Percentiles rank a stretch among this genome's conserved stretches.
phyloP scores from a whole-genome alignment of 2,797 vertebrate species.

The Sorex maritimensis region DNA sequence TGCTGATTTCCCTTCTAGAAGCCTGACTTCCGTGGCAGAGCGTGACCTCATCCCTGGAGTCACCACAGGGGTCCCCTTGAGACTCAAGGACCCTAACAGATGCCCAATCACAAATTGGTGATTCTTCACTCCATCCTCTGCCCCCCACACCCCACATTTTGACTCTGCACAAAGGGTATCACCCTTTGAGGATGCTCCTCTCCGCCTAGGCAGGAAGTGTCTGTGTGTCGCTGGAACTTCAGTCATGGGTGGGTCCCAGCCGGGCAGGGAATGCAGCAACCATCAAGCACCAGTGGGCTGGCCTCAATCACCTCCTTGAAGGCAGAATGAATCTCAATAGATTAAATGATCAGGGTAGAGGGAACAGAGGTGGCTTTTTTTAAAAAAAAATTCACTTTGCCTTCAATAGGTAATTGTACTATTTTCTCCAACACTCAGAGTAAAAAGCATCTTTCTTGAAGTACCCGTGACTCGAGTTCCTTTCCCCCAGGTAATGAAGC shows the following conservation, averaged over 20 bases:
- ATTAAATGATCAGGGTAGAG: slow-evolving; percentile 60
- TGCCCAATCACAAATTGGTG: rapidly evolving
- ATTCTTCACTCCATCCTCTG: too few relatives aligned
- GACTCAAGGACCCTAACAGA: not conserved
- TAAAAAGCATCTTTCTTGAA: slow-evolving; percentile 80
- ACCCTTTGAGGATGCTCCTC: not conserved
- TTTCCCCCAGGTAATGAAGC: slow-evolving; percentile 57
- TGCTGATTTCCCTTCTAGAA: not conserved
- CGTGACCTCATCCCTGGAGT: not conserved
- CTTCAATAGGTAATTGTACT: slow-evolving; percentile 79
- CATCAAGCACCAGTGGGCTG: not conserved
- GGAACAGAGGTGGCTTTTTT: slow-evolving; percentile 22
- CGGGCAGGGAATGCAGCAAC: not conserved
- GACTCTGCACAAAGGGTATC: not conserved
- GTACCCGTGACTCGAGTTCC: slow-evolving; percentile 56
- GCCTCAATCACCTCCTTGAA: slow-evolving; percentile 55
- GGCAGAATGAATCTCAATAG: slow-evolving; percentile 38
- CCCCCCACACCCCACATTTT: not conserved
- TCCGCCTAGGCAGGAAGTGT: not conserved
- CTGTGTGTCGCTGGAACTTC: not conserved
- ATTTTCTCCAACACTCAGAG: slow-evolving; percentile 76
- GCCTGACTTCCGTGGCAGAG: not conserved
- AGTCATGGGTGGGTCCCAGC: not conserved
- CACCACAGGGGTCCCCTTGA: not conserved
- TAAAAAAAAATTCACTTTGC: slow-evolving; percentile 73